Evolutionary conservation across 2,888 invertebrate genomes (phyloP), one percentile per base, ranked within the genome.

Genomic region (Drosophila kambysellisi): DNA sequence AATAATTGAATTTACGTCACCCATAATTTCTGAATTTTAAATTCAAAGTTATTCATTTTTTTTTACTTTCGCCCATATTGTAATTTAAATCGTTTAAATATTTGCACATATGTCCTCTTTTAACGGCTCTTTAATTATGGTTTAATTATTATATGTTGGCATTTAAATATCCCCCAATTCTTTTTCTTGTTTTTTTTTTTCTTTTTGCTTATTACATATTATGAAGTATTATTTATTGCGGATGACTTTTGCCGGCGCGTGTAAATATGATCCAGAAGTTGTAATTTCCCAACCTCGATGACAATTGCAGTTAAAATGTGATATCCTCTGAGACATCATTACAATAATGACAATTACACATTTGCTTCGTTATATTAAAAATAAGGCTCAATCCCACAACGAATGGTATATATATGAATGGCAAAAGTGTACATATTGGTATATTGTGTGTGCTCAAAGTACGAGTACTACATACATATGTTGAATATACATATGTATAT

Each of bases 321-420:
- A 20, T 35, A 35, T 32, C 46, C 6, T 32, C 29, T 29, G 17
- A 41, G 33, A 29, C 57, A 70, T 43, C 61, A 63, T 62, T 62
- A 69, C 60, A 65, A 57, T 50, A 74, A 61, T 65, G 65, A 60
- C 64, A 61, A 48, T 74, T 52, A 32, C 35, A 59, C 29, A 62
- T 68, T 70, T 70, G 69, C 53, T 65, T 59, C 52, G 35, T 72
- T 70, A 54, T 11, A 48, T 54, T 46, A 32, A 30, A 76, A 77
- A 81, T 77, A 81, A 80, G 81, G 81, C 81, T 71, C 74, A 65
- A 63, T 81, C 69, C 59, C 82, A 81, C 79, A 74, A 81, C 75
- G 72, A 75, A 77, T 61, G 74, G 66, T 59, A 20, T 64, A 39
- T 32, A 4, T 12, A 54, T 70, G 20, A 25, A 25, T 25, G 70